Conservation (phyloP, 2,888 invertebrate genomes). For the Drosophila tanythrix region DNA sequence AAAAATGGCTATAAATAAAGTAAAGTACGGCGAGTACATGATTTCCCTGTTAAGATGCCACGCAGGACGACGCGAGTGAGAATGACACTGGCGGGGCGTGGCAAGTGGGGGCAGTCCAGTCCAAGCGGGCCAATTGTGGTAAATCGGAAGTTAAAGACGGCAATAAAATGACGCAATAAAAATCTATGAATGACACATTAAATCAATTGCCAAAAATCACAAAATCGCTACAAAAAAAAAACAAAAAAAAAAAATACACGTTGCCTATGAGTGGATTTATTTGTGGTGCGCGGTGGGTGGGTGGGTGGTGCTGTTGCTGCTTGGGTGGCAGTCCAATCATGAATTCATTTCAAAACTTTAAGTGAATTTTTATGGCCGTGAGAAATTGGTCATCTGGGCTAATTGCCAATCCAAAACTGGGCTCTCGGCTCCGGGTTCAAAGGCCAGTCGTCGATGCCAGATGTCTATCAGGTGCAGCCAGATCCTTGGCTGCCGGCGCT, state of each 20-base stretch:
- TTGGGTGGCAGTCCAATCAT: conserved; percentile 52
- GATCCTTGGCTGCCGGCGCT: conserved; percentile 21
- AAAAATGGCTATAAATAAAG: conserved; percentile 84
- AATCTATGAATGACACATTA: conserved; percentile 85
- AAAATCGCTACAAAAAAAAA: conserved; percentile 68
- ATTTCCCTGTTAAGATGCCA: conserved; percentile 83
- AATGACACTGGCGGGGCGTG: conserved; percentile 47
- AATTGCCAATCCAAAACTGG: conserved; percentile 48
- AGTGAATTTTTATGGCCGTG: conserved; percentile 75
- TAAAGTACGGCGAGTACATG: conserved; percentile 83
- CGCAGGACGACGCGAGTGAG: conserved; percentile 47
- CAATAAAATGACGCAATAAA: conserved; percentile 85
- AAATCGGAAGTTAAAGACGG: conserved; percentile 85
- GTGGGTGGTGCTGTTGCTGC: conserved; percentile 7
- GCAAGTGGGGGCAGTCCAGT: conserved; percentile 57
- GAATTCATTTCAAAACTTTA: conserved; percentile 67
- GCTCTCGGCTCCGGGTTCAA: conserved; percentile 31
- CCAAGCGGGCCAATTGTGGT: conserved; percentile 84
- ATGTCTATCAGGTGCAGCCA: conserved; percentile 53
- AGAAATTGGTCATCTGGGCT: conserved; percentile 67
- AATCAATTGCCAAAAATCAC: conserved; percentile 85
- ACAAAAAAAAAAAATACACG: conserved; percentile 37
- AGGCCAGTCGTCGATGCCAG: conserved; percentile 38
- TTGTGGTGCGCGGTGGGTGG: conserved; percentile 23
- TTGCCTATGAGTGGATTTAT: conserved; percentile 63